phyloP scores from a whole-genome alignment of 1,140 invertebrate genomes.

The Pseudoatta argentina region DNA sequence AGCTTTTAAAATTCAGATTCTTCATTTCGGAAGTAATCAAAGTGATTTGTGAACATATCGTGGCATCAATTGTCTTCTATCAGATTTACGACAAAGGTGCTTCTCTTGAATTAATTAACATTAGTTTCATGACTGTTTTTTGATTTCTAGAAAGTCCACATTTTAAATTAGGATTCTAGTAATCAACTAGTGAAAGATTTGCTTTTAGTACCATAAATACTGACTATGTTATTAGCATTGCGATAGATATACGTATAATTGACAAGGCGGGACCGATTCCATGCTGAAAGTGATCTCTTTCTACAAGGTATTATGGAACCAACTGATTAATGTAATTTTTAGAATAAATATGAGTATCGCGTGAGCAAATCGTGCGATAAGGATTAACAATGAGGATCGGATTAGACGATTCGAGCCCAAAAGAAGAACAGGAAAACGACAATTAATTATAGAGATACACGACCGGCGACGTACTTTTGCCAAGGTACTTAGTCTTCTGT shows the following conservation, averaged over 20 bases:
- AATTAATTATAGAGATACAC: constrained; percentile 37
- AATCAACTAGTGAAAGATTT: neutral
- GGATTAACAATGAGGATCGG: neutral
- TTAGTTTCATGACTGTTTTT: neutral
- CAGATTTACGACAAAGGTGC: neutral
- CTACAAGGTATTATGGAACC: constrained; percentile 71
- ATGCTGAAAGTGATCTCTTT: constrained; percentile 69
- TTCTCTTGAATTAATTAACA: constrained; percentile 11
- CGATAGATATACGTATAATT: neutral
- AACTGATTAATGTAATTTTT: constrained; percentile 62
- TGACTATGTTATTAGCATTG: constrained; percentile 17
- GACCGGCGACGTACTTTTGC: constrained; percentile 19
- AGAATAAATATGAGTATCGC: constrained; percentile 23
- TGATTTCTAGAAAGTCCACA: neutral
- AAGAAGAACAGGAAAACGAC: neutral
- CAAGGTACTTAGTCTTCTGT: constrained; percentile 48
- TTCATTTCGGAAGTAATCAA: neutral
- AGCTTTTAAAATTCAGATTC: neutral
- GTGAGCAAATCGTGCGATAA: neutral
- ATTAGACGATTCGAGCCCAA: neutral
- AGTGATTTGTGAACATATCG: constrained; percentile 34
- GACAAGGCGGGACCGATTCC: constrained; percentile 34
- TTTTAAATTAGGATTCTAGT: neutral
- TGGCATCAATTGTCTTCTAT: constrained; percentile 5
- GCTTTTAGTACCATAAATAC: neutral